Evolutionary conservation across 2,888 invertebrate species (phyloP).

Genomic region (Rhingia campestris): DNA sequence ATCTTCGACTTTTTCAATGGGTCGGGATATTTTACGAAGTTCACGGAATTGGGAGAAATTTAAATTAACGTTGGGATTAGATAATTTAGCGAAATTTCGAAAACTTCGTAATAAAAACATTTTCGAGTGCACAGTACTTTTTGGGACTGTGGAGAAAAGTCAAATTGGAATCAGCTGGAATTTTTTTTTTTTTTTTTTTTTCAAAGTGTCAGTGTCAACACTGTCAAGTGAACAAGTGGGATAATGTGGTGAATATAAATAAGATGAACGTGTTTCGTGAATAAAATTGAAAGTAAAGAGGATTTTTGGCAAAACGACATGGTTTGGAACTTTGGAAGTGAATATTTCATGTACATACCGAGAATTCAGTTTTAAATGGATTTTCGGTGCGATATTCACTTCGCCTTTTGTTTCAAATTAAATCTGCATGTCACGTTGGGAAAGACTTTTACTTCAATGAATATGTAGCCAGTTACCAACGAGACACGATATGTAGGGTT

Average conservation of each 20-base stretch:
- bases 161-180: slow-evolving; percentile 14
- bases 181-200: too few relatives aligned
- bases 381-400: too few relatives aligned
- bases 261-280: background rate
- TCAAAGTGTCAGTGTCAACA: background rate
- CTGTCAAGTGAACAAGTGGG: slow-evolving; percentile 11
- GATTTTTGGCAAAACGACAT: too few relatives aligned
- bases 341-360: too few relatives aligned
- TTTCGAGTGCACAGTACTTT: background rate
- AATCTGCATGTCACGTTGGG: too few relatives aligned
- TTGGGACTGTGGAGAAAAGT: background rate
- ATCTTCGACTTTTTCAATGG: slow-evolving; percentile 12
- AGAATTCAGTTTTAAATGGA: too few relatives aligned
- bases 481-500: too few relatives aligned
- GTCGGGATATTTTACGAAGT: slow-evolving; percentile 46
- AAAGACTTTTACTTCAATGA: too few relatives aligned
- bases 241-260: slow-evolving; percentile 3
- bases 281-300: background rate
- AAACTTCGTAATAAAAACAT: slow-evolving; percentile 56
- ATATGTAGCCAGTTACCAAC: too few relatives aligned
- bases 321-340: too few relatives aligned
- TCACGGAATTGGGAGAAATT: slow-evolving; percentile 44
- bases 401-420: too few relatives aligned
- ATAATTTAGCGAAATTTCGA: slow-evolving; percentile 28
- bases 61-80: slow-evolving; percentile 12